These are phyloP conservation scores for Eleutherodactylus coqui DNA, from an alignment of 2,797 vertebrate species.

Conservation along the genomic window DNA sequence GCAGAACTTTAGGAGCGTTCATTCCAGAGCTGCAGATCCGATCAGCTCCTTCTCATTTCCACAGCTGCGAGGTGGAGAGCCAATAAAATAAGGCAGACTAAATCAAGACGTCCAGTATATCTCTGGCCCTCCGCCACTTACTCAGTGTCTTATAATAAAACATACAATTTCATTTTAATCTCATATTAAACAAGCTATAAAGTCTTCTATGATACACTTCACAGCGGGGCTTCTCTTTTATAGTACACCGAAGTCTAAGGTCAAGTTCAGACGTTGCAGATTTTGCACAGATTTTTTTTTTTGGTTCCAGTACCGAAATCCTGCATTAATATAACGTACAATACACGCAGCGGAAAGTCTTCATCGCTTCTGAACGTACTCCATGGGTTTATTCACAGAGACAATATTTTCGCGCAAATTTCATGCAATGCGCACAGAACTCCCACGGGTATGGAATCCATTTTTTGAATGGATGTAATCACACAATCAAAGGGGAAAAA, in stretches of 20 bases:
- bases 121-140: background rate
- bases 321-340: no score
- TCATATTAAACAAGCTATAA: background rate
- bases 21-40: constrained; percentile 15
- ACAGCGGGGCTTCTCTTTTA: background rate
- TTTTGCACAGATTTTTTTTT: no score
- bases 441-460: no score
- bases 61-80: background rate
- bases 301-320: no score
- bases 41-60: background rate
- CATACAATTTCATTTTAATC: background rate
- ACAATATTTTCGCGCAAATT: no score
- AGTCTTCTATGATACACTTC: background rate
- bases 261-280: background rate
- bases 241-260: background rate
- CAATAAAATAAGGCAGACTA: constrained; percentile 29
- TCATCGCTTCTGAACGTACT: no score
- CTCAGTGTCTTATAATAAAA: background rate
- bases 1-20: no score
- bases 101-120: constrained; percentile 17
- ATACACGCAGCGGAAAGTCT: no score
- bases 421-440: no score
- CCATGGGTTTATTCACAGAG: no score
- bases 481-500: no score
- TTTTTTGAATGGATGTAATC: no score